Evolutionary conservation across 2,888 invertebrate species (phyloP).

Genomic region (Eilema depressum): DNA sequence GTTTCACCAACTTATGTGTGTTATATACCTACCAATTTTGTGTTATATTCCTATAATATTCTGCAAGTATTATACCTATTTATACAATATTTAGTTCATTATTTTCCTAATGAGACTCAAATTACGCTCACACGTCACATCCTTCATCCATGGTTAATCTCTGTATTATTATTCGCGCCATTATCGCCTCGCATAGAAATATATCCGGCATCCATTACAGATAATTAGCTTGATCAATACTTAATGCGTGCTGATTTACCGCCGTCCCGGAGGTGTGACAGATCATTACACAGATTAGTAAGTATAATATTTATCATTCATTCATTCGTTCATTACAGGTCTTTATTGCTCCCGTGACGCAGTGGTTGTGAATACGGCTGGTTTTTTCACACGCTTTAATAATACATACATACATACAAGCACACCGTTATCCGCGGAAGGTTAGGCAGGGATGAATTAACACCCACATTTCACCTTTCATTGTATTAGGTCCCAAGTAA

Average conservation of each 20-base stretch:
- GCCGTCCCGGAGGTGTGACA: not conserved
- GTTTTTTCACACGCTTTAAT: not conserved
- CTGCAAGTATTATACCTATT: too few species aligned
- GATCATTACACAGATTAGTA: not conserved
- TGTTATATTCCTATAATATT: not conserved
- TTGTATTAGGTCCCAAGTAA: too few species aligned
- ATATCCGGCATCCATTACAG: not conserved
- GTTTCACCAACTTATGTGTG: too few species aligned
- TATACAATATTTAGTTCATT: not conserved
- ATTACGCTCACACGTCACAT: not conserved
- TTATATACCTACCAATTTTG: too few species aligned
- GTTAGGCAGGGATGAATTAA: too few species aligned
- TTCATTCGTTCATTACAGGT: not conserved
- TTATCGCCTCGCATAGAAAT: not conserved
- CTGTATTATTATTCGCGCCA: not conserved
- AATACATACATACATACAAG: too few species aligned
- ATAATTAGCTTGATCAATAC: not conserved
- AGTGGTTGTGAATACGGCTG: not conserved
- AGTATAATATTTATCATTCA: not conserved
- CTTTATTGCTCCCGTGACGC: not conserved
- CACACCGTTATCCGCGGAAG: too few species aligned
- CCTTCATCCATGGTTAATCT: not conserved
- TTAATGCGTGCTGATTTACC: not conserved
- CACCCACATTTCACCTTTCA: too few species aligned
- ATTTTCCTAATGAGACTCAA: not conserved